These are phyloP conservation scores for Chrysolina oricalcia DNA, from an alignment of 2,888 invertebrate species.

Conservation along the genomic window DNA sequence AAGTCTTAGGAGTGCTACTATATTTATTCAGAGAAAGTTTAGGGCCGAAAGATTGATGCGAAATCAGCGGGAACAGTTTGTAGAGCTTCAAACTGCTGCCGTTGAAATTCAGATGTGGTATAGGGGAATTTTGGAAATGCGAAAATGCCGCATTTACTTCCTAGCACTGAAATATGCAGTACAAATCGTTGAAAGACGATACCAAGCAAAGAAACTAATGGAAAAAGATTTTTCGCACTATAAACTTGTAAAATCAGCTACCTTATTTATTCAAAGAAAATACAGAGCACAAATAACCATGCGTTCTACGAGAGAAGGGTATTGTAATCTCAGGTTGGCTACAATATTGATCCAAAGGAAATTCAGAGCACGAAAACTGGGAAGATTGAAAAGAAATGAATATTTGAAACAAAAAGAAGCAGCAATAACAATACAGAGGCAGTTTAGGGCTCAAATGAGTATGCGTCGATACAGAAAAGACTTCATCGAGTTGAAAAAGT, in stretches of 20 bases:
- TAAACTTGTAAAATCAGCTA: conserved; percentile 62
- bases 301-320: conserved; percentile 65
- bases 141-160: conserved; percentile 45
- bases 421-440: conserved; percentile 70
- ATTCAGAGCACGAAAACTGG: conserved; percentile 71
- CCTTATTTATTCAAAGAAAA: conserved; percentile 59
- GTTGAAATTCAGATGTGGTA: conserved; percentile 64
- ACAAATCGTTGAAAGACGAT: conserved; percentile 39
- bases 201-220: conserved; percentile 56
- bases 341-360: conserved; percentile 73
- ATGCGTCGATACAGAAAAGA: conserved; percentile 59
- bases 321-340: conserved; percentile 66
- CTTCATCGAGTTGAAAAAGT: conserved; percentile 61
- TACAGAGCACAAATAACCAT: conserved; percentile 69
- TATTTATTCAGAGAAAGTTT: conserved; percentile 73
- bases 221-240: conserved; percentile 66
- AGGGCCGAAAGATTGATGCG: conserved; percentile 69
- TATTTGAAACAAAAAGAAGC: conserved; percentile 55
- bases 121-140: conserved; percentile 47
- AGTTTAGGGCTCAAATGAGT: conserved; percentile 69
- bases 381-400: conserved; percentile 58
- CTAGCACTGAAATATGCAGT: conserved; percentile 44
- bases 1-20: conserved; percentile 39
- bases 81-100: conserved; percentile 63
- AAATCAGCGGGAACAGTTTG: conserved; percentile 66